Evolutionary conservation across 2,797 vertebrate species (phyloP).

Genomic region (Sciaenops ocellatus): DNA sequence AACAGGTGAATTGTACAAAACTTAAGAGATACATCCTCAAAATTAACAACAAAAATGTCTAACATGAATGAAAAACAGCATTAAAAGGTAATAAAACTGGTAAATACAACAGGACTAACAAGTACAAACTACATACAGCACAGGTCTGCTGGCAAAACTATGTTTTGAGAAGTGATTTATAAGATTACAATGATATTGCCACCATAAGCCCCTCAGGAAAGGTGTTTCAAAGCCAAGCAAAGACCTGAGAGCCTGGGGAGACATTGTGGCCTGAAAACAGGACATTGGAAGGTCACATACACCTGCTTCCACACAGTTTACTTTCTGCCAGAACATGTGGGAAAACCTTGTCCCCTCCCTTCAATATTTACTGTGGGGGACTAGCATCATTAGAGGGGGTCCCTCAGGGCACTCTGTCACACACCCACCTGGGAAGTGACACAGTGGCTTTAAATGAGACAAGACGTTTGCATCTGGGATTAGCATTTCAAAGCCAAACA

Average conservation of each 20-base stretch:
- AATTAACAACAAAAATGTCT: conserved; percentile 25
- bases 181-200: conserved; percentile 57
- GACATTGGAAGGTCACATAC: conserved; percentile 77
- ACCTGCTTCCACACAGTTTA: conserved; percentile 72
- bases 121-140: conserved; percentile 11
- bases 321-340: conserved; percentile 74
- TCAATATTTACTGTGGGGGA: conserved; percentile 78
- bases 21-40: neutral
- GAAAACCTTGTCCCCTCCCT: conserved; percentile 70
- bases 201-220: conserved; percentile 46
- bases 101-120: conserved; percentile 29
- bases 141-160: conserved; percentile 22
- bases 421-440: conserved; percentile 84
- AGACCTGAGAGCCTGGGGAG: conserved; percentile 56
- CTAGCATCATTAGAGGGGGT: conserved; percentile 78
- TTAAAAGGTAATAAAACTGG: conserved; percentile 11
- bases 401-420: conserved; percentile 80
- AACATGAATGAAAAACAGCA: conserved; percentile 4
- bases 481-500: conserved; percentile 84
- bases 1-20: neutral
- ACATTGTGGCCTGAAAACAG: conserved; percentile 64
- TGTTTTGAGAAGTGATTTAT: conserved; percentile 51
- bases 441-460: conserved; percentile 85
- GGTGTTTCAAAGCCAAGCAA: conserved; percentile 56
- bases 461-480: conserved; percentile 82